phyloP scores from a whole-genome alignment of 2,888 invertebrate species.

The Drosophila melanocephala region DNA sequence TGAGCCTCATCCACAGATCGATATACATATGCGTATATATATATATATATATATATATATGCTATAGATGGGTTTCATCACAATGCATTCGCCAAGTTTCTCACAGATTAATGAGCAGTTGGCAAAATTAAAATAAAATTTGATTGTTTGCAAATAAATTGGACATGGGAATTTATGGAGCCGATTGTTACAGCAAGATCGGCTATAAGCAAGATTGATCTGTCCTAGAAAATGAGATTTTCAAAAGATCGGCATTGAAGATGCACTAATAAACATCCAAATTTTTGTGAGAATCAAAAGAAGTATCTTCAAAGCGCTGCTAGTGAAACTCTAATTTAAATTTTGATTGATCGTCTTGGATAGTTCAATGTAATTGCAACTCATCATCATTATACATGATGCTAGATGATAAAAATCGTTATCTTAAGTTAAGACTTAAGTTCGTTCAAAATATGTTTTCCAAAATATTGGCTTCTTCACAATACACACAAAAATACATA shows the following conservation, averaged over 20 bases:
- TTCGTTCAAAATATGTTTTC: background rate
- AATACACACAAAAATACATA: background rate
- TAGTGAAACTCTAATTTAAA: background rate
- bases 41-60: background rate
- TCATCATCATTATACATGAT: background rate
- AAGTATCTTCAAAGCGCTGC: background rate
- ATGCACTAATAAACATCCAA: background rate
- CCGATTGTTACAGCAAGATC: background rate
- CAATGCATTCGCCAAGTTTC: background rate
- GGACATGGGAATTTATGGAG: background rate
- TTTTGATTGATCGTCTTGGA: background rate
- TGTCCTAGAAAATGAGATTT: background rate
- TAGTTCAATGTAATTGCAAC: background rate
- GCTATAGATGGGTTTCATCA: background rate
- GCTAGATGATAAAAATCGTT: background rate
- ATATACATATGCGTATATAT: background rate
- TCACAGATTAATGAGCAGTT: background rate
- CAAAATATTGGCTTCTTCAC: background rate
- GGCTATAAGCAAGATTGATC: background rate
- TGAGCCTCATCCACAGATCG: slow-evolving; percentile 2
- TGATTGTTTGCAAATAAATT: background rate
- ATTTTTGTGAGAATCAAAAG: background rate
- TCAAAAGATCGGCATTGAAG: background rate
- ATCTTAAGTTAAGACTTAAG: background rate
- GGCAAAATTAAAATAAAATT: background rate